Evolutionary conservation across 2,888 invertebrate genomes (phyloP).

Genomic region (Cantharis lateralis): DNA sequence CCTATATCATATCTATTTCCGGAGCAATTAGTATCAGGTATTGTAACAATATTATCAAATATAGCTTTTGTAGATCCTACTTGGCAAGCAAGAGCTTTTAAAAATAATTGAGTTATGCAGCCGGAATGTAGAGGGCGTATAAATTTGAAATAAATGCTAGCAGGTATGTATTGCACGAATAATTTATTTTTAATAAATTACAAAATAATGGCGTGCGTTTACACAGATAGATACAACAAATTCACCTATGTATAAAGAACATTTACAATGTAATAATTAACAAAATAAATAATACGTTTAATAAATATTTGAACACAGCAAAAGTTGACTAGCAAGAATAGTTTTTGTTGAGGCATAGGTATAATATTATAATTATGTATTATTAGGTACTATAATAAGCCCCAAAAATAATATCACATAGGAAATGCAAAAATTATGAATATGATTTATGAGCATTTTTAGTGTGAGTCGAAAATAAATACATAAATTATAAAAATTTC

Average conservation of each 20-base stretch:
- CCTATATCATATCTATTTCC: not conserved
- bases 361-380: constrained; percentile 1
- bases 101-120: not conserved
- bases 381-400: not conserved
- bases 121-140: not conserved
- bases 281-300: constrained; percentile 2
- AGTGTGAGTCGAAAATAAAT: not conserved
- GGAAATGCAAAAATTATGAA: not conserved
- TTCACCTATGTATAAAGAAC: constrained; percentile 13
- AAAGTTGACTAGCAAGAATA: constrained; percentile 1
- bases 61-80: not conserved
- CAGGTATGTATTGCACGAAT: constrained; percentile 11
- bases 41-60: not conserved
- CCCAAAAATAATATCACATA: constrained; percentile 4
- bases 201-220: constrained; percentile 22
- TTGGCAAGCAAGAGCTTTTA: not conserved
- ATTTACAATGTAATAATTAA: constrained; percentile 9
- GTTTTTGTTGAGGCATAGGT: constrained; percentile 2
- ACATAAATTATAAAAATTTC: not conserved
- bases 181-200: constrained; percentile 26
- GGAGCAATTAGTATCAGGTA: not conserved
- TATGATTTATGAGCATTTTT: not conserved
- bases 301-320: constrained; percentile 4
- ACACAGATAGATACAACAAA: constrained; percentile 22
- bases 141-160: not conserved